A percentile compares a stretch with the other conserved stretches of the same genome.
Conservation (phyloP, 1,140 invertebrate genomes). For the Parasteatoda tepidariorum region DNA sequence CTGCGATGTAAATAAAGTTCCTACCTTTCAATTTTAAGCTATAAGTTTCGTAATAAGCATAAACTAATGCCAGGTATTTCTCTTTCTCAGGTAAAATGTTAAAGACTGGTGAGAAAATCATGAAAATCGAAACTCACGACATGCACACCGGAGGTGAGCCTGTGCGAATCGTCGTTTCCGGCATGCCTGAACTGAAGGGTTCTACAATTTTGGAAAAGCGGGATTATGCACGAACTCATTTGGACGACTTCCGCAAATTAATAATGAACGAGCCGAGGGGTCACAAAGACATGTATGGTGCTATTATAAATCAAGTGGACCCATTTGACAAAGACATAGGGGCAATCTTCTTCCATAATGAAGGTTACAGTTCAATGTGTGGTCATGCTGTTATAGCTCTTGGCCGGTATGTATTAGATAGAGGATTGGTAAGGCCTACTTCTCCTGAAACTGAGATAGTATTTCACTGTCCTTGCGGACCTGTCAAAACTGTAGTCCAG, state of each 20-base stretch:
- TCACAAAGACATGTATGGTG: conserved; percentile 55
- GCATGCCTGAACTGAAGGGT: conserved; percentile 19
- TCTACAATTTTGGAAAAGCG: conserved; percentile 41
- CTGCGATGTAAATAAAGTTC: no score
- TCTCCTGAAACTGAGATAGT: conserved; percentile 40
- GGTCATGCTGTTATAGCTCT: conserved; percentile 53
- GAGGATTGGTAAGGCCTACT: background rate
- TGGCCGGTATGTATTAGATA: conserved; percentile 49
- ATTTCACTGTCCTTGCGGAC: conserved; percentile 48
- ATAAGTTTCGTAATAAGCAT: no score
- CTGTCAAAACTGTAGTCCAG: conserved; percentile 23
- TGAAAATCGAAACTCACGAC: conserved; percentile 30
- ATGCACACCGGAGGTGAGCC: conserved; percentile 55
- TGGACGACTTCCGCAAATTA: conserved; percentile 33
- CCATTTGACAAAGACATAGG: conserved; percentile 4
- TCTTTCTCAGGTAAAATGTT: no score
- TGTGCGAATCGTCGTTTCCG: conserved; percentile 20
- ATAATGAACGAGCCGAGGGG: conserved; percentile 51
- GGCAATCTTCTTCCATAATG: conserved; percentile 39
- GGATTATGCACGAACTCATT: background rate
- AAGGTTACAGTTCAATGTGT: conserved; percentile 57
- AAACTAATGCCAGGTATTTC: no score
- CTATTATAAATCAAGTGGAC: conserved; percentile 9
- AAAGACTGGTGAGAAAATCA: no score
- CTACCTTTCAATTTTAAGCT: no score